phyloP scores from a whole-genome alignment of 2,113 vertebrate genomes.

The Sialia sialis region DNA sequence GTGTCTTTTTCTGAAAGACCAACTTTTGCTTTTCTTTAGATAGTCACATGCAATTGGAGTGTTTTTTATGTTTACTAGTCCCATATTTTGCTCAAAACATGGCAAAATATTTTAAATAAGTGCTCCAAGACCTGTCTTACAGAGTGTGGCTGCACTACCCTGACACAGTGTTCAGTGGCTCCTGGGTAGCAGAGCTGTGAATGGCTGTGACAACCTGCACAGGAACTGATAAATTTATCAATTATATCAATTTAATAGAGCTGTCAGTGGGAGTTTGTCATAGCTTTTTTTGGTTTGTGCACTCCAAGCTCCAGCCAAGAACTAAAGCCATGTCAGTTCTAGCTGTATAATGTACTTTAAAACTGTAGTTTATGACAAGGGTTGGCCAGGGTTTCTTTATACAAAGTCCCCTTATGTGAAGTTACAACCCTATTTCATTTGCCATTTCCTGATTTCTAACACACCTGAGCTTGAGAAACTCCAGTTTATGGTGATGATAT shows the following conservation, averaged over 20 bases:
- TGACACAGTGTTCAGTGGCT: background rate
- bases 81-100: background rate
- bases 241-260: background rate
- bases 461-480: background rate
- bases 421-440: background rate
- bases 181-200: background rate
- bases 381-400: background rate
- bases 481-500: background rate
- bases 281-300: background rate
- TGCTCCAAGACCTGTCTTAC: background rate
- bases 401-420: background rate
- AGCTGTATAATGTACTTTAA: background rate
- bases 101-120: background rate
- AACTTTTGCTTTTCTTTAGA: background rate
- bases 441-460: background rate
- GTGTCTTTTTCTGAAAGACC: background rate
- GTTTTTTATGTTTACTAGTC: background rate
- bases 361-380: background rate
- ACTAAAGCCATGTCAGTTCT: background rate
- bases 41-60: background rate
- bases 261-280: background rate
- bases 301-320: background rate
- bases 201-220: background rate
- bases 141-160: background rate
- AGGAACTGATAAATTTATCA: background rate